Percentiles rank a stretch among this genome's conserved stretches.
Conservation (phyloP, 2,797 vertebrate species). For the Vultur gryphus region DNA sequence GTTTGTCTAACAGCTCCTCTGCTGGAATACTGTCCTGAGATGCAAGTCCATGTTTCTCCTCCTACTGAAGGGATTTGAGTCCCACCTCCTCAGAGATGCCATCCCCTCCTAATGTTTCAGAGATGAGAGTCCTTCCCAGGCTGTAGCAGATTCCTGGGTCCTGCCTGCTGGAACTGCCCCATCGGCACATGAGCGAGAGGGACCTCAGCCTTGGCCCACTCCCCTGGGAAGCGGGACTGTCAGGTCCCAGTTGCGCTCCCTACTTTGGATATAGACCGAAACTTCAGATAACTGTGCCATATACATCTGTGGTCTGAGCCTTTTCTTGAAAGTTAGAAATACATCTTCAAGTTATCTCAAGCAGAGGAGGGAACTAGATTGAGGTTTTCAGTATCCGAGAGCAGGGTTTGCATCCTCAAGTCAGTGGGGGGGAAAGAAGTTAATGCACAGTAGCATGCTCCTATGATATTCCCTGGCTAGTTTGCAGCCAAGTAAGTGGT, state of each 20-base stretch:
- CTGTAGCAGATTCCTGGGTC: background rate
- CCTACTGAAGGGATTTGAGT: background rate
- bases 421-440: background rate
- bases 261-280: background rate
- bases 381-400: background rate
- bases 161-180: background rate
- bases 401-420: background rate
- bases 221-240: background rate
- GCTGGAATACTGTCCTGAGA: background rate
- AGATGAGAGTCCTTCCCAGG: background rate
- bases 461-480: background rate
- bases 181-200: fast-evolving
- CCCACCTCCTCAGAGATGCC: background rate
- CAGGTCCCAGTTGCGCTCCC: background rate
- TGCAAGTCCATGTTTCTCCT: background rate
- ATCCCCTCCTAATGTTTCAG: background rate
- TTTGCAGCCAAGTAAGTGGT: background rate
- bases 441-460: background rate
- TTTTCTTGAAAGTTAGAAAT: background rate
- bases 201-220: background rate
- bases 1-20: background rate
- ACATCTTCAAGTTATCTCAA: background rate
- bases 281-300: background rate
- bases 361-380: background rate
- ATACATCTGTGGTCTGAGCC: background rate